Conservation (phyloP, 2,797 vertebrate genomes). For the Semaprochilodus insignis region DNA sequence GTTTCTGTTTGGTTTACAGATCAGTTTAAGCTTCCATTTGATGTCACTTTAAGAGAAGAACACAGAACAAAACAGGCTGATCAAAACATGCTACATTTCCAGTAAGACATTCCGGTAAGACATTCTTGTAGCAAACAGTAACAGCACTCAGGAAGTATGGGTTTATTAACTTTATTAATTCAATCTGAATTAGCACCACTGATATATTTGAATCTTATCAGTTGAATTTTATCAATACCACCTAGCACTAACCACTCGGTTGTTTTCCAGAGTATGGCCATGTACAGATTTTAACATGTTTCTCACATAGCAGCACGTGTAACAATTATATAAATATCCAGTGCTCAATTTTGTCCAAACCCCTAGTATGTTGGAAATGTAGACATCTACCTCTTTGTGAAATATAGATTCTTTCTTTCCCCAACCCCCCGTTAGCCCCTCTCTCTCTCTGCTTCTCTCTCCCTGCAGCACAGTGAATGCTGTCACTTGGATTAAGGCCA, state of each 20-base stretch:
- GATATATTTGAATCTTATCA: not conserved
- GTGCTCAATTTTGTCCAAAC: not conserved
- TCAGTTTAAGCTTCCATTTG: not conserved
- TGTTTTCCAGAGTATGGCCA: not conserved
- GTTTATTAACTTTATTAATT: not conserved
- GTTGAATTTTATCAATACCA: not conserved
- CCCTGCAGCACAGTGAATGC: not conserved
- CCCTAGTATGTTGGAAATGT: constrained; percentile 1
- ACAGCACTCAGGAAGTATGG: not conserved
- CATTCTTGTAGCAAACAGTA: not conserved
- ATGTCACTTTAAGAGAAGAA: not conserved
- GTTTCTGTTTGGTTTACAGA: not conserved
- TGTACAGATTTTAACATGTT: not conserved
- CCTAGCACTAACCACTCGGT: not conserved
- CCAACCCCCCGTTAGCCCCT: not conserved
- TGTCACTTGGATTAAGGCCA: constrained; percentile 43
- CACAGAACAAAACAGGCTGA: not conserved
- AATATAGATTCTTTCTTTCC: constrained; percentile 2
- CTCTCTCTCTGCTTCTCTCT: not conserved
- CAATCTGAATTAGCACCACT: not conserved
- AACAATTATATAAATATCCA: constrained; percentile 11
- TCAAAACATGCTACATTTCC: not conserved
- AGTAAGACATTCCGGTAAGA: not conserved
- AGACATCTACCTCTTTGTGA: not conserved
- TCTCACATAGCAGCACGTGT: not conserved